Base-by-base conservation (phyloP, 2,797 vertebrate genomes). In the Lycodopsis pacificus region DNA sequence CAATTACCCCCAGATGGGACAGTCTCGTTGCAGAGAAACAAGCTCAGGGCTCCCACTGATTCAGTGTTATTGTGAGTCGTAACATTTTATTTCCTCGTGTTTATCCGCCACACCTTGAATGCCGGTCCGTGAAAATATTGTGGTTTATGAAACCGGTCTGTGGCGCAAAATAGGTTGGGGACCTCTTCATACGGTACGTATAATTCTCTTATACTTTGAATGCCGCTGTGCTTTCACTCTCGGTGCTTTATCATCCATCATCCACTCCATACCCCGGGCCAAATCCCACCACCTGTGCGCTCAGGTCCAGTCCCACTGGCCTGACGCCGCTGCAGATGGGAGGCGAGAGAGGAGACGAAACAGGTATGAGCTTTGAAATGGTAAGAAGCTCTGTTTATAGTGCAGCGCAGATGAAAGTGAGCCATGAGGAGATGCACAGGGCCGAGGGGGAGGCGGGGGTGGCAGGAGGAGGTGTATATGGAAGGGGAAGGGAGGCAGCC, bases 341-440 rank as follows among this genome's bases (percentile, higher is more conserved):
- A 71, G 63, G 71, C 54, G 63, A 6, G 76, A 83, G 73, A 79
- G 65, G 65, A 71, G 64, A 81, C 25, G 49, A 75, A 74, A 82
- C 85, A 88, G 86, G 81, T 88, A 67, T 56, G 56, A 82, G 89
- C 92, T 93, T 93, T 94, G 92, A 94, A 93, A 92, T 94, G 92
- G 82, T 89, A 94, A 94, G 85, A 71, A 91, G 92, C 74, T 86
- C 85, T 91, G 91, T 93, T 93, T 92, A 82, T 86, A 86, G 80
- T 78, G 83, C 88, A 73, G 76, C 36, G 7, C 75, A 88, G 86
- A 93, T 87, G 90, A 92, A 91, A 92, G 87, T 30, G 36, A 90
- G 72, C 69, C 2, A n/a, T 1, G 56, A 77, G 76, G 77, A 84
- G 83, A 80, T 61, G 67, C 76, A 68, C 76, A 58, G 83, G 83